These are phyloP conservation scores for Neoascia interrupta DNA, from an alignment of 2,888 invertebrate species.

Conservation along the genomic window DNA sequence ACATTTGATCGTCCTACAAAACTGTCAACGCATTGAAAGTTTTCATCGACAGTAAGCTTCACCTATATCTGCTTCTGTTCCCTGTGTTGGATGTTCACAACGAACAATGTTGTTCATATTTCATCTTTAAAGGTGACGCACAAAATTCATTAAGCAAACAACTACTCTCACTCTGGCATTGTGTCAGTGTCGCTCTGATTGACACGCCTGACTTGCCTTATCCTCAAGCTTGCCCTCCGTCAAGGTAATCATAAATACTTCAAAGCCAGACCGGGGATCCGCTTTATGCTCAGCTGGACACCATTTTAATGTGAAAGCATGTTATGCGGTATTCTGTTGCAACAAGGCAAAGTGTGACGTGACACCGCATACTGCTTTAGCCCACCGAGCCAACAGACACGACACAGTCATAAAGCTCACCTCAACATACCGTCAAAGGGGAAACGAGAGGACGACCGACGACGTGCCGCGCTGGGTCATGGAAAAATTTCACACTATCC, in stretches of 20 bases:
- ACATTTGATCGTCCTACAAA: no score
- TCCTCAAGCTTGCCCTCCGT: conserved; percentile 17
- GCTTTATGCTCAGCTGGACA: conserved; percentile 51
- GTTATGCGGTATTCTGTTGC: conserved; percentile 57
- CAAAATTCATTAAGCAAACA: no score
- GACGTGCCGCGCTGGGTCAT: no score
- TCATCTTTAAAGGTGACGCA: no score
- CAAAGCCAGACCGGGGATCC: conserved; percentile 25
- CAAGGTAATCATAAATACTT: conserved; percentile 39
- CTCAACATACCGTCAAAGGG: conserved; percentile 25
- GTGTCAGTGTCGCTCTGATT: no score
- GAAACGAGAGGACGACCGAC: neutral
- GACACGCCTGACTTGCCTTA: conserved; percentile 30
- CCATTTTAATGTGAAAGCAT: conserved; percentile 58
- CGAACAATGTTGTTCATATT: no score
- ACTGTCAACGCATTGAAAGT: no score
- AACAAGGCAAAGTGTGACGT: conserved; percentile 47
- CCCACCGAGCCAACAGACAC: conserved; percentile 1
- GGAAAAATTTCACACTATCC: conserved; percentile 58
- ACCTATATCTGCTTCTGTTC: no score
- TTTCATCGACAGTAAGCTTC: no score
- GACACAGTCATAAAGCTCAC: conserved; percentile 64
- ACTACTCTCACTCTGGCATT: no score
- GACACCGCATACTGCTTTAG: conserved; percentile 49
- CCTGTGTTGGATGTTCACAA: no score